Percentiles rank a stretch among this genome's conserved stretches.
These are phyloP conservation scores for Drosophila stalkeri DNA, from an alignment of 2,888 invertebrate genomes.

Conservation along the genomic window DNA sequence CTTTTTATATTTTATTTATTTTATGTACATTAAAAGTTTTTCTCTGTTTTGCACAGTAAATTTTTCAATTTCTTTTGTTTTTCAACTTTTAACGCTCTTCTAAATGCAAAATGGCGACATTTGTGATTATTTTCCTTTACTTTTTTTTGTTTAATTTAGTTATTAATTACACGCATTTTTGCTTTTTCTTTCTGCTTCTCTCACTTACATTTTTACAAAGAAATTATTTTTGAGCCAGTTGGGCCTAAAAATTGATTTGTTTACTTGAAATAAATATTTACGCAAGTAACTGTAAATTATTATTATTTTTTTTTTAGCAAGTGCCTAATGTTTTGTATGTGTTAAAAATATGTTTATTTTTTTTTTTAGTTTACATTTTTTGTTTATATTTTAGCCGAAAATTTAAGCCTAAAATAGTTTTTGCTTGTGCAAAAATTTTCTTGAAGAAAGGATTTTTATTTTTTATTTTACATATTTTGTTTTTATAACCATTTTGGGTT, in stretches of 20 bases:
- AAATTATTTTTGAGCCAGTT: constrained; percentile 83
- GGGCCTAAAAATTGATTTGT: constrained; percentile 63
- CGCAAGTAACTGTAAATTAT: constrained; percentile 56
- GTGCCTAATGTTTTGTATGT: constrained; percentile 48
- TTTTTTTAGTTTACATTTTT: constrained; percentile 45
- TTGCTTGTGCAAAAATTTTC: constrained; percentile 57
- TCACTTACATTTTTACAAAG: constrained; percentile 80
- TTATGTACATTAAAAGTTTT: constrained; percentile 58
- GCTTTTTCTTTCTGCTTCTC: constrained; percentile 2
- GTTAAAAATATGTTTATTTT: constrained; percentile 60
- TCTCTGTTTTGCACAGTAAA: constrained; percentile 26
- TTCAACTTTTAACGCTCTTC: constrained; percentile 61
- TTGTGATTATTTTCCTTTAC: constrained; percentile 49
- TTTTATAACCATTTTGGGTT: constrained; percentile 72
- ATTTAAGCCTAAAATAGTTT: constrained; percentile 75
- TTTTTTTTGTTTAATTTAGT: constrained; percentile 47
- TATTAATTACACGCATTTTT: constrained; percentile 60
- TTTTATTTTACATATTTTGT: constrained; percentile 52
- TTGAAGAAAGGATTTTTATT: constrained; percentile 60
- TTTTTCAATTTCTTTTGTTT: constrained; percentile 32
- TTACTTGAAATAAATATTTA: constrained; percentile 61
- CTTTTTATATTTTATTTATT: constrained; percentile 21
- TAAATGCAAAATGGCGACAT: constrained; percentile 85
- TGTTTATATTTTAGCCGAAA: constrained; percentile 71
- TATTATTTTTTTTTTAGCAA: constrained; percentile 34